Evolutionary conservation across 1,140 invertebrate genomes (phyloP).

Genomic region (Drosophila watanabei): DNA sequence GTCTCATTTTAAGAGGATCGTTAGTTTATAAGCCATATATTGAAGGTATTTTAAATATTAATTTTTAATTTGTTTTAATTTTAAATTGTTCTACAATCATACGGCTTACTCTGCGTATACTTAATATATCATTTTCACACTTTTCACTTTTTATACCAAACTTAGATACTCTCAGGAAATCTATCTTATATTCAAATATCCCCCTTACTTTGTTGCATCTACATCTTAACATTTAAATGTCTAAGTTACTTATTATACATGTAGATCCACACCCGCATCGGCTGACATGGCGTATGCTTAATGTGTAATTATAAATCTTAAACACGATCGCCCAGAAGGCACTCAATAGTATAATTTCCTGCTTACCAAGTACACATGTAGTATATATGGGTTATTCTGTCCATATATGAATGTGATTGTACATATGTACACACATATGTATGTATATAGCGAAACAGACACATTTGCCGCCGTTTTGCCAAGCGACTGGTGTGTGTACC

Average conservation of each 20-base stretch:
- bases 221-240: background rate
- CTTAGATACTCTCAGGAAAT: background rate
- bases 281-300: conserved; percentile 45
- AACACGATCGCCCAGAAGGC: conserved; percentile 57
- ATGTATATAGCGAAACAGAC: conserved; percentile 22
- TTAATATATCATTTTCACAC: conserved; percentile 6
- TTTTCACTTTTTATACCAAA: background rate
- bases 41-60: background rate
- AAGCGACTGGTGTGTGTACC: conserved; percentile 33
- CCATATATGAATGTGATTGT: conserved; percentile 22
- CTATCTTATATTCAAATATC: background rate
- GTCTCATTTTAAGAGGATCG: background rate
- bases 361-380: conserved; percentile 21
- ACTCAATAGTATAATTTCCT: conserved; percentile 57
- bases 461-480: conserved; percentile 34
- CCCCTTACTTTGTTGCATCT: background rate
- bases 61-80: background rate
- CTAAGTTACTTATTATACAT: background rate
- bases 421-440: conserved; percentile 4
- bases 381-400: conserved; percentile 17
- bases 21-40: background rate
- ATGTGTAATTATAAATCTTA: conserved; percentile 59
- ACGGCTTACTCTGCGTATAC: conserved; percentile 5
- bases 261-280: conserved; percentile 17
- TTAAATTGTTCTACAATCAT: background rate